Conservation (phyloP, 2,797 vertebrate species). For the Chloroceryle amazona region DNA sequence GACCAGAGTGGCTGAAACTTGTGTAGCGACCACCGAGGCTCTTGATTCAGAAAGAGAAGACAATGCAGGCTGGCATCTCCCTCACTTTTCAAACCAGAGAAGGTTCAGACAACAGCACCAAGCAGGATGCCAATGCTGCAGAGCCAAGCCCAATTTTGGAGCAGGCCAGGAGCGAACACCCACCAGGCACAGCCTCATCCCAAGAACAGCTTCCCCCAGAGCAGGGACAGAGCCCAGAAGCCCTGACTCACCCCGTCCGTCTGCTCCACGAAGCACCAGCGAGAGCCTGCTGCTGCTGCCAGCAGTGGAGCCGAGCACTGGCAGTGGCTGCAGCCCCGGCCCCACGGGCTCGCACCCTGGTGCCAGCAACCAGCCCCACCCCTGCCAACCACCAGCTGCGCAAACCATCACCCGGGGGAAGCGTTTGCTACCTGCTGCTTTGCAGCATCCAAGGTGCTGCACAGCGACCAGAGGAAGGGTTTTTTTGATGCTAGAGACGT, state of each 20-base stretch:
- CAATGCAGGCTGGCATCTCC: not conserved
- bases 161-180: not conserved
- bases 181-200: not conserved
- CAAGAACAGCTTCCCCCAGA: not conserved
- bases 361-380: slow-evolving; percentile 13
- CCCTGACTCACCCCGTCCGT: not conserved
- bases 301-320: not conserved
- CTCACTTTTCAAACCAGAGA: not conserved
- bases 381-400: not conserved
- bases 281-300: not conserved
- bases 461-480: accelerated
- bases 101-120: not conserved
- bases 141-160: not conserved
- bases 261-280: not conserved
- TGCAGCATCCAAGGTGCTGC: not conserved
- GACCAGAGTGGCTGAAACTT: not conserved
- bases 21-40: accelerated
- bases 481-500: not conserved
- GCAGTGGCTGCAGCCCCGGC: not conserved
- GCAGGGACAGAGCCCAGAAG: not conserved
- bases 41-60: not conserved
- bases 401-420: not conserved
- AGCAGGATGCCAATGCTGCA: not conserved
- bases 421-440: not conserved
- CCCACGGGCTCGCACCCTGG: not conserved